phyloP scores from a whole-genome alignment of 2,888 invertebrate genomes.

The Elmis aenea region DNA sequence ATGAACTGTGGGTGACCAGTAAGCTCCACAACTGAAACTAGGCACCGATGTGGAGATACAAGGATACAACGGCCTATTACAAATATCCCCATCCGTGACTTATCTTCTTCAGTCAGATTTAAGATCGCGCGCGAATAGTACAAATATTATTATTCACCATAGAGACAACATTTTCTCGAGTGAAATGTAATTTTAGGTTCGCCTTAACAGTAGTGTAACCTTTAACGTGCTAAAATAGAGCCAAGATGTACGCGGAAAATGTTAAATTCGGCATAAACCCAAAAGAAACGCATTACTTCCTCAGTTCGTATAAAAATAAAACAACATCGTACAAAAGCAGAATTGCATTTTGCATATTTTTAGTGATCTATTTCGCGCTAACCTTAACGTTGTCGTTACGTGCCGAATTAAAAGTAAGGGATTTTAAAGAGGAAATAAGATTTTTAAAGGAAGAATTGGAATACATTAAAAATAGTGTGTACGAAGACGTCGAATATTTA shows the following conservation, averaged over 20 bases:
- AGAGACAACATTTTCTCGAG: conserved; percentile 1
- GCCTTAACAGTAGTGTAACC: neutral
- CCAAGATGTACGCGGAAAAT: conserved; percentile 5
- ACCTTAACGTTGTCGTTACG: neutral
- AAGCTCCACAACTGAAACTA: too few relatives aligned
- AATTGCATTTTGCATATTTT: neutral
- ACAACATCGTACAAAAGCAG: neutral
- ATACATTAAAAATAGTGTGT: conserved; percentile 35
- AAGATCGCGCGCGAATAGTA: conserved; percentile 11
- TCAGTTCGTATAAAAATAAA: neutral
- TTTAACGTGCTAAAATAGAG: neutral
- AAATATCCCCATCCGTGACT: conserved; percentile 8
- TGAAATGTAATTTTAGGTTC: neutral
- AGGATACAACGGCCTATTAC: conserved; percentile 9
- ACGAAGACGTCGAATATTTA: conserved; percentile 36
- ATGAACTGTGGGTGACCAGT: too few relatives aligned
- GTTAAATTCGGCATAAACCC: conserved; percentile 2
- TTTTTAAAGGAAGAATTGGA: conserved; percentile 35
- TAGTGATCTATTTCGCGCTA: neutral
- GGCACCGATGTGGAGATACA: conserved; percentile 9
- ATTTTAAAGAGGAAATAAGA: conserved; percentile 20
- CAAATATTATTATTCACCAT: conserved; percentile 1
- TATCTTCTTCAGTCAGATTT: conserved; percentile 13
- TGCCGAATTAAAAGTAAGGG: conserved; percentile 1
- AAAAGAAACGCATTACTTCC: conserved; percentile 4